A percentile compares a stretch with the other conserved stretches of the same genome.
Evolutionary conservation across 2,888 invertebrate genomes (phyloP).

Genomic region (Drosophila rellima): DNA sequence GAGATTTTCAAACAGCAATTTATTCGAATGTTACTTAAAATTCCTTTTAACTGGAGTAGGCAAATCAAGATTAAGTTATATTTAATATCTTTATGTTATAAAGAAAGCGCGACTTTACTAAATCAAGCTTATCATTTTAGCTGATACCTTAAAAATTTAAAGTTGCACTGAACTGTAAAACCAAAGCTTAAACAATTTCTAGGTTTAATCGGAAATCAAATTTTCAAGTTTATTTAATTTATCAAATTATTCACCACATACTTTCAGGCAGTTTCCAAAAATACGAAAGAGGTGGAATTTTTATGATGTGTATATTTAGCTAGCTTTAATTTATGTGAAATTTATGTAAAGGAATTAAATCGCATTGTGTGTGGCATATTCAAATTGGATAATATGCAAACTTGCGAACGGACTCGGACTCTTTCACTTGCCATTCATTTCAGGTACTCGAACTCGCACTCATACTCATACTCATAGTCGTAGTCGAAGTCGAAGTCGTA

Average conservation of each 20-base stretch:
- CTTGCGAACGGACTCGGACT: slow-evolving; percentile 55
- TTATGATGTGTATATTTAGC: slow-evolving; percentile 28
- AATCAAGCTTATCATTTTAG: too few relatives aligned
- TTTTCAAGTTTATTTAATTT: too few relatives aligned
- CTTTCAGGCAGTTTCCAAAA: slow-evolving; percentile 55
- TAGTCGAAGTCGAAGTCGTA: slow-evolving; percentile 36
- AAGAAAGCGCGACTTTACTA: too few relatives aligned
- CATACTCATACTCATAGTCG: slow-evolving; percentile 2
- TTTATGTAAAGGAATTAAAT: slow-evolving; percentile 23
- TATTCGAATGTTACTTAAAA: background rate
- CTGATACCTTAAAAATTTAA: too few relatives aligned
- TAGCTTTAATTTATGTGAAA: slow-evolving; percentile 66
- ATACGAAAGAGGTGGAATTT: slow-evolving; percentile 26
- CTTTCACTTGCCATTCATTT: slow-evolving; percentile 74
- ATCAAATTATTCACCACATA: slow-evolving; percentile 36
- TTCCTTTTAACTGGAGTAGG: background rate
- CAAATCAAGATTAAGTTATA: too few relatives aligned
- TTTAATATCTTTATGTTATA: too few relatives aligned
- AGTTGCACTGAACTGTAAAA: too few relatives aligned
- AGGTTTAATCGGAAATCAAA: background rate
- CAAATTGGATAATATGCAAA: slow-evolving; percentile 74
- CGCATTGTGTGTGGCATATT: slow-evolving; percentile 74
- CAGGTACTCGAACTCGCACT: slow-evolving; percentile 12
- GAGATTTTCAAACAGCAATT: background rate
- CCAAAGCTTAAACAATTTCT: background rate